phyloP scores from a whole-genome alignment of 2,113 vertebrate genomes.

The Onychostruthus taczanowskii region DNA sequence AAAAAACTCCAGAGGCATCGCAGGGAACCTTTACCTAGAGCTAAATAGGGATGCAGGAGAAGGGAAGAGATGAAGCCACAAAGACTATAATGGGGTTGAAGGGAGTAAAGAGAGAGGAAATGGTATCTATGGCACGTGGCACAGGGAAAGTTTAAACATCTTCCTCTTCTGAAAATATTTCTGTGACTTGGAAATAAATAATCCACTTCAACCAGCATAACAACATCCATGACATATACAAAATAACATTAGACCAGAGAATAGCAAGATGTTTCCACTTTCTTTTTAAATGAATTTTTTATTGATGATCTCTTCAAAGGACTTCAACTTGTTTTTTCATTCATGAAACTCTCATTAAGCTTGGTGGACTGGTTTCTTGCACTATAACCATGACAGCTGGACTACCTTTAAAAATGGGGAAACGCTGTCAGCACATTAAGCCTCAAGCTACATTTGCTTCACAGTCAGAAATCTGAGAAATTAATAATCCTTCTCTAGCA shows the following conservation, averaged over 20 bases:
- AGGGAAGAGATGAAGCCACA: background rate
- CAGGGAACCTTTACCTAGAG: background rate
- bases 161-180: background rate
- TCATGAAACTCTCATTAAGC: background rate
- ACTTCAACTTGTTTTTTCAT: background rate
- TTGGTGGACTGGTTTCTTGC: background rate
- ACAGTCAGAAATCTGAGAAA: background rate
- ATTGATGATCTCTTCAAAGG: background rate
- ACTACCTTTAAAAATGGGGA: background rate
- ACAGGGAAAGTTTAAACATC: background rate
- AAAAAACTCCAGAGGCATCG: background rate
- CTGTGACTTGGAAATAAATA: background rate
- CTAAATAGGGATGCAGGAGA: background rate
- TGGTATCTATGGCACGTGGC: background rate
- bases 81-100: no score
- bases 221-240: no score
- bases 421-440: background rate
- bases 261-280: background rate
- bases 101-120: background rate
- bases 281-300: background rate
- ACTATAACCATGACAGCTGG: background rate
- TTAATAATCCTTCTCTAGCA: background rate
- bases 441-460: background rate
- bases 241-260: background rate
- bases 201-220: background rate